Evolutionary conservation across 2,797 vertebrate genomes (phyloP), one percentile per base, ranked within the genome.

Genomic region (Aulostomus chinensis): DNA sequence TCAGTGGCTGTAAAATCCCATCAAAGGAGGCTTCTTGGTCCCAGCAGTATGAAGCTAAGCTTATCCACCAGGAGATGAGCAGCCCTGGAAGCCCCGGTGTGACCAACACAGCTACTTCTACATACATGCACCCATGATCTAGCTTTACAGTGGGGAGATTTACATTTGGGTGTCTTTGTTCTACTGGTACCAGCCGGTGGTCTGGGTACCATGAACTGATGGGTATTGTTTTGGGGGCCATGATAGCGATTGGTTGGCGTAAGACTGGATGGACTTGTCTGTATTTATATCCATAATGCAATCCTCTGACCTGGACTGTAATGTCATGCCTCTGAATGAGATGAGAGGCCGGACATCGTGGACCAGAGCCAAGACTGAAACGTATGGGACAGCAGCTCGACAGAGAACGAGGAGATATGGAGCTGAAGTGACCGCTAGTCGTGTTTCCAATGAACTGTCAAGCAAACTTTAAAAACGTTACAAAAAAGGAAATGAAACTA

Each of bases 1-100:
- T 78, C 84, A 83, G 58, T 73, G 76, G 58, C 80, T 81, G 63
- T 78, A 74, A 87, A 89, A 88, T 87, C 86, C 85, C 78, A 85
- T 89, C 86, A 89, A 88, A 87, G 77, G 64, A 75, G 63, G 37
- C 45, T 63, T 63, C 68, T 63, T 50, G 74, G 60, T 76, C 75
- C 16, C 67, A 74, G 73, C 45, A 28, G 77, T 74, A 75, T 80
- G 68, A 74, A 73, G 60, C 70, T 73, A 76, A 85, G 75, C 77
- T 69, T 60, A 62, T 74, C 56, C 72, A 60, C 57, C 61, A 67
- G 59, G 80, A 81, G 73, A 80, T 72, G 73, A 83, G 74, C 68
- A 45, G 31, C 40, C n/a, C n/a, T 69, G 57, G 62, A n/a, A n/a
- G n/a, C n/a, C n/a, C n/a, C 48, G 52, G 50, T 67, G 58, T 54